Conservation (phyloP, 2,888 invertebrate genomes). For the Cloeon dipterum region DNA sequence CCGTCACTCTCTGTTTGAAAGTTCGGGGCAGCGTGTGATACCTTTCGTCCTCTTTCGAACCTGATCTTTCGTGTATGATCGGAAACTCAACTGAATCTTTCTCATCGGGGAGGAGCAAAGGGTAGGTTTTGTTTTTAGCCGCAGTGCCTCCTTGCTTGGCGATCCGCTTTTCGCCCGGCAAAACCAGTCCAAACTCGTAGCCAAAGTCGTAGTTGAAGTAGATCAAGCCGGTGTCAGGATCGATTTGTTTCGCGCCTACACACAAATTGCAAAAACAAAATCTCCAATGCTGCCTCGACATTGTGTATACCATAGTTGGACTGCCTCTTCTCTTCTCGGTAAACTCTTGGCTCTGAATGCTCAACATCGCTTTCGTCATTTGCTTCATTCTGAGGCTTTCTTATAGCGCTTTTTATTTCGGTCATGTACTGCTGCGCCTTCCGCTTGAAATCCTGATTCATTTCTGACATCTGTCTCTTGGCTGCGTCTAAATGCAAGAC, state of each 20-base stretch:
- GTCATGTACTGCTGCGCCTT: constrained; percentile 42
- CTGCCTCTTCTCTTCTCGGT: constrained; percentile 42
- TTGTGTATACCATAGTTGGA: constrained; percentile 40
- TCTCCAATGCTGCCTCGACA: too few relatives aligned
- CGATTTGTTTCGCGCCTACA: constrained; percentile 53
- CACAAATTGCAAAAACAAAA: too few relatives aligned
- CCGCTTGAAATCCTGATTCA: constrained; percentile 40
- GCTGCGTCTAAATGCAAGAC: constrained; percentile 22
- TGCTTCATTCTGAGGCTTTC: constrained; percentile 26
- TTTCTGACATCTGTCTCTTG: constrained; percentile 35
- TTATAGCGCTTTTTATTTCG: too few relatives aligned
- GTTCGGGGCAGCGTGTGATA: too few relatives aligned
- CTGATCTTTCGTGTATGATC: constrained; percentile 34
- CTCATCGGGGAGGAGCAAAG: too few relatives aligned
- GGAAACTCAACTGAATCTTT: constrained; percentile 41
- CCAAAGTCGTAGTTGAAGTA: constrained; percentile 67
- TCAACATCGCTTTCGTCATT: constrained; percentile 10
- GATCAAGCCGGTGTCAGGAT: constrained; percentile 49
- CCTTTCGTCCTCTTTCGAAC: constrained; percentile 13
- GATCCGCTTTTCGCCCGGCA: constrained; percentile 37
- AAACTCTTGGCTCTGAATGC: constrained; percentile 35
- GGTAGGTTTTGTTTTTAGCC: too few relatives aligned
- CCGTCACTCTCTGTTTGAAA: constrained; percentile 29
- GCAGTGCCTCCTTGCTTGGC: constrained; percentile 18
- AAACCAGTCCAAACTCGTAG: constrained; percentile 50